phyloP scores from a whole-genome alignment of 2,113 vertebrate genomes.

The Plecturocebus donacophilus region DNA sequence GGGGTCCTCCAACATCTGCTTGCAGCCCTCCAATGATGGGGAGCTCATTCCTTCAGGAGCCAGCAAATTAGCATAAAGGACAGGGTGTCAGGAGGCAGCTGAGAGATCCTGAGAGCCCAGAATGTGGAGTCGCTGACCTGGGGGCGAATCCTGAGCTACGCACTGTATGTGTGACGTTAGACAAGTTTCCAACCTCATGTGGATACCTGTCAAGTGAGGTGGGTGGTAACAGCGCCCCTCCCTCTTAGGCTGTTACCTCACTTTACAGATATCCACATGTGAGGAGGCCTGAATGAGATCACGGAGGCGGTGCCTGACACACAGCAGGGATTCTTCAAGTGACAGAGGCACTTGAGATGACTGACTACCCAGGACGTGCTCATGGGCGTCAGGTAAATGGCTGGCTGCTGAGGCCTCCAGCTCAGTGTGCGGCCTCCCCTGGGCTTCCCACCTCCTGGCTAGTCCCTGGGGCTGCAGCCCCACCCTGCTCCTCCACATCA shows the following conservation, averaged over 20 bases:
- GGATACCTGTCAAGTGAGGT: no score
- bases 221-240: not conserved
- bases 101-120: not conserved
- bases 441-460: no score
- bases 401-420: not conserved
- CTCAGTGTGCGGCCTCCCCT: fast-evolving
- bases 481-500: not conserved
- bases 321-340: not conserved
- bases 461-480: not conserved
- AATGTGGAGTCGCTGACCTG: not conserved
- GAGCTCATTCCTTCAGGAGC: not conserved
- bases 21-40: not conserved
- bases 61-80: not conserved
- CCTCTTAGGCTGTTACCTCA: not conserved
- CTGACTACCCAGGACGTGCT: not conserved
- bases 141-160: not conserved
- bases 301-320: not conserved
- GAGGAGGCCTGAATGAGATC: not conserved
- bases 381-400: fast-evolving
- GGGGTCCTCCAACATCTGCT: not conserved
- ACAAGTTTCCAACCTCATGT: not conserved
- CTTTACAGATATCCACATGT: not conserved
- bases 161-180: fast-evolving
- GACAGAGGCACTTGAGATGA: fast-evolving
- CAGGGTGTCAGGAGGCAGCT: not conserved